Evolutionary conservation across 2,113 vertebrate species (phyloP).

Genomic region (Acanthisitta chloris): DNA sequence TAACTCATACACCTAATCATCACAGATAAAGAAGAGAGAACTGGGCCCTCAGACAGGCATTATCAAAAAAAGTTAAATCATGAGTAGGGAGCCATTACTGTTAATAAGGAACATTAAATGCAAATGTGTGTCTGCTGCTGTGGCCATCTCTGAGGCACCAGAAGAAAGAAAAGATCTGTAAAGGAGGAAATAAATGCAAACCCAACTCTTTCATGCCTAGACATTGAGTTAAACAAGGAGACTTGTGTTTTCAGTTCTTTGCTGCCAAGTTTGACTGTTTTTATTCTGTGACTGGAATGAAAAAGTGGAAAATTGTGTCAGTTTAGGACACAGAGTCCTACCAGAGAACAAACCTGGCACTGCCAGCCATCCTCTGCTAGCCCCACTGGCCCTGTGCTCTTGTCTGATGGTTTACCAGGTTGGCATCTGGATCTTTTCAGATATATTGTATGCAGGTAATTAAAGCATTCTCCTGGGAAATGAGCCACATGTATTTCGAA

Average conservation of each 20-base stretch:
- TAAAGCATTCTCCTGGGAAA: background rate
- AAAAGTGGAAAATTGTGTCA: background rate
- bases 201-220: background rate
- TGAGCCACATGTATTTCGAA: background rate
- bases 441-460: background rate
- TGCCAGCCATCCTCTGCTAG: background rate
- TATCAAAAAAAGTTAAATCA: background rate
- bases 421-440: background rate
- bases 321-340: background rate
- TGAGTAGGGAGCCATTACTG: background rate
- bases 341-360: background rate
- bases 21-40: background rate
- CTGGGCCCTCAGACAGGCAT: background rate
- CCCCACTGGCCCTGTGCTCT: background rate
- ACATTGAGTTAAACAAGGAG: background rate
- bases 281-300: background rate
- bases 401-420: background rate
- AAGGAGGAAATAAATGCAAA: background rate
- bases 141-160: background rate
- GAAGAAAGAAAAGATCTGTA: background rate
- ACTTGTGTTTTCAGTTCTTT: background rate
- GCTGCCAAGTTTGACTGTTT: background rate
- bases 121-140: background rate
- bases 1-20: background rate
- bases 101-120: background rate